Evolutionary conservation across 1,140 invertebrate species (phyloP).

Genomic region (Lordiphosa mommai): DNA sequence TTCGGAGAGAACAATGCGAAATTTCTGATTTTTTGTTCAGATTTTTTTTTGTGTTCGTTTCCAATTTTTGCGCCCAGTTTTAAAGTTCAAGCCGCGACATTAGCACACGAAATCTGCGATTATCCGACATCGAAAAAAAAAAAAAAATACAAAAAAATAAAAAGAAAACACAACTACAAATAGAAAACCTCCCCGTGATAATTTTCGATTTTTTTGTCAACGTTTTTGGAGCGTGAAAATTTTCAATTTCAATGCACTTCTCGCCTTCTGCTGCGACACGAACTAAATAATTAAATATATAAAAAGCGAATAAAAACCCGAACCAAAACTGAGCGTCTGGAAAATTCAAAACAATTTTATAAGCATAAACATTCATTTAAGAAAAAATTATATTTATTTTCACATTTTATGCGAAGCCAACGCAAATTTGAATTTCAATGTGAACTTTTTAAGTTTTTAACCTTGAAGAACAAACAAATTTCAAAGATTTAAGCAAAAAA

Average conservation of each 20-base stretch:
- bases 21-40: conserved; percentile 29
- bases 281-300: no score
- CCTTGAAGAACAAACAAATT: no score
- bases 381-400: conserved; percentile 1
- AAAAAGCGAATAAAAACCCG: not conserved
- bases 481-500: no score
- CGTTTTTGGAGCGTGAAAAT: conserved; percentile 43
- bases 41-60: conserved; percentile 51
- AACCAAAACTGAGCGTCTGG: not conserved
- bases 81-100: conserved; percentile 77
- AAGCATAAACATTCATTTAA: conserved; percentile 8
- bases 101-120: conserved; percentile 70
- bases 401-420: no score
- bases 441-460: no score
- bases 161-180: conserved; percentile 5
- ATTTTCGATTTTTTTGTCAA: conserved; percentile 3
- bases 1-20: conserved; percentile 57
- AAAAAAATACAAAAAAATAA: conserved; percentile 2
- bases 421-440: no score
- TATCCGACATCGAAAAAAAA: conserved; percentile 38
- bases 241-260: conserved; percentile 5
- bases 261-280: no score
- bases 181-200: conserved; percentile 2
- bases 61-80: conserved; percentile 61
- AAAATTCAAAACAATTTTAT: conserved; percentile 10